A percentile compares a stretch with the other conserved stretches of the same genome.
Conservation (phyloP, 2,888 invertebrate species). For the Ophion obscuratus region DNA sequence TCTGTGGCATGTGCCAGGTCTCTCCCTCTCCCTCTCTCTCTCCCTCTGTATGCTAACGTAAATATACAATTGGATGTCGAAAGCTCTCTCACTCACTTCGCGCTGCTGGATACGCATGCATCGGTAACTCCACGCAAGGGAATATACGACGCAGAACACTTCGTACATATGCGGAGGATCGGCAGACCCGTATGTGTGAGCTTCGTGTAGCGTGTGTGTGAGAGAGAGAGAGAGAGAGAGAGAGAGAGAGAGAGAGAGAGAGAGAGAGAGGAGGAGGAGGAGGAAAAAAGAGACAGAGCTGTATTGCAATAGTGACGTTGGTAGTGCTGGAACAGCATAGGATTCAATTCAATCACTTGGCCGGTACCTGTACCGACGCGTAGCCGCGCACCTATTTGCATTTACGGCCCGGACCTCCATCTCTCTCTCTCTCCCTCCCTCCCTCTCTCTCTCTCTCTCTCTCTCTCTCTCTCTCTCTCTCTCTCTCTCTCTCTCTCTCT, state of each 20-base stretch:
- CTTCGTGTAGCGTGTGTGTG: background rate
- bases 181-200: background rate
- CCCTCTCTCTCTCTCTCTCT: background rate
- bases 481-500: constrained; percentile 3
- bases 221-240: background rate
- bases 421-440: background rate
- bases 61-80: constrained; percentile 62
- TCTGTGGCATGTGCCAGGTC: constrained; percentile 35
- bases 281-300: constrained; percentile 29
- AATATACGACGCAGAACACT: constrained; percentile 51
- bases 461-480: constrained; percentile 14
- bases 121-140: constrained; percentile 36
- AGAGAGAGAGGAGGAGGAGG: background rate
- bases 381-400: constrained; percentile 78
- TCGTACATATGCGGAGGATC: background rate
- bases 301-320: constrained; percentile 48
- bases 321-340: constrained; percentile 68
- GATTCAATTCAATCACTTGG: constrained; percentile 84
- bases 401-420: constrained; percentile 73
- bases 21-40: background rate
- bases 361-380: constrained; percentile 72
- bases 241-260: background rate
- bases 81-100: constrained; percentile 52
- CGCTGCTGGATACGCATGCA: constrained; percentile 45
- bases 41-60: constrained; percentile 43